These are phyloP conservation scores for Oxyteleia sp. DNA, from an alignment of 2,888 invertebrate genomes.

Conservation along the genomic window DNA sequence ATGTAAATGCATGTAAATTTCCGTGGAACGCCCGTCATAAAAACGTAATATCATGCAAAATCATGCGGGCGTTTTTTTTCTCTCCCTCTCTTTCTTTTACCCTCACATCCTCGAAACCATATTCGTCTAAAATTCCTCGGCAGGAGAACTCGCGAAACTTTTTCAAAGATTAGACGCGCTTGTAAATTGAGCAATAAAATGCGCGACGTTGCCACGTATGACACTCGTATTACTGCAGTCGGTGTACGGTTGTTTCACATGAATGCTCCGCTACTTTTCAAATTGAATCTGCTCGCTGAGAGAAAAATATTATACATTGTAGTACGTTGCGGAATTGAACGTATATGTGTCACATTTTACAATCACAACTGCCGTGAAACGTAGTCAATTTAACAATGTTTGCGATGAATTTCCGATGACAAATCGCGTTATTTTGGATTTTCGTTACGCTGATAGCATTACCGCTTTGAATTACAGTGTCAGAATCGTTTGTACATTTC, in stretches of 20 bases:
- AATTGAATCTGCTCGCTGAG: conserved; percentile 57
- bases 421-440: conserved; percentile 41
- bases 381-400: conserved; percentile 59
- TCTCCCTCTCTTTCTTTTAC: too few species aligned
- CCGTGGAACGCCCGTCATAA: conserved; percentile 25
- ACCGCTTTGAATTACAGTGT: too few species aligned
- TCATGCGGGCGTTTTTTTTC: conserved; percentile 41
- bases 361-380: conserved; percentile 13
- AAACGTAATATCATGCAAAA: conserved; percentile 52
- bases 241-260: conserved; percentile 46
- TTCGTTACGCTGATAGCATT: conserved; percentile 20
- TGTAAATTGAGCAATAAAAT: conserved; percentile 64
- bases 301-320: conserved; percentile 59
- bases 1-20: conserved; percentile 59
- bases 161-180: conserved; percentile 56
- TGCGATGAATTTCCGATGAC: conserved; percentile 46
- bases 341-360: conserved; percentile 31
- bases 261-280: conserved; percentile 59
- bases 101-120: conserved; percentile 1
- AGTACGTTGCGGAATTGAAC: conserved; percentile 32
- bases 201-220: conserved; percentile 24
- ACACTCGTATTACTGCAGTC: conserved; percentile 46
- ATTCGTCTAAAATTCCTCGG: conserved; percentile 22
- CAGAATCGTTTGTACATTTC: too few species aligned
- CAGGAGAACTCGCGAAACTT: conserved; percentile 53